phyloP scores from a whole-genome alignment of 2,797 vertebrate genomes.

The Pampus argenteus region DNA sequence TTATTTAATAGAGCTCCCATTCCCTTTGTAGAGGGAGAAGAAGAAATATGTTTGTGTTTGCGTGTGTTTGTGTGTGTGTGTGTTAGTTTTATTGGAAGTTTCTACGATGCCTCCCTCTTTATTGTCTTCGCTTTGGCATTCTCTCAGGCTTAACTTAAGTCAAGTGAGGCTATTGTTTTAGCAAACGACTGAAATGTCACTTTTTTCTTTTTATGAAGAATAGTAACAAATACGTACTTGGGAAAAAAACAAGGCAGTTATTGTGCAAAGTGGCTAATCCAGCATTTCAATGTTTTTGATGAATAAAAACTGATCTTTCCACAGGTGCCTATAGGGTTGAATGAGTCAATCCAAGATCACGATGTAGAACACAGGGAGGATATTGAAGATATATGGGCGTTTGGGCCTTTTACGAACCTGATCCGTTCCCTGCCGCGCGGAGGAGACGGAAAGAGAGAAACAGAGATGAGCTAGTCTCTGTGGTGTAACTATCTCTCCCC shows the following conservation, averaged over 20 bases:
- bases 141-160: conserved; percentile 61
- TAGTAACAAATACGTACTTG: background rate
- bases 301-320: conserved; percentile 43
- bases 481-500: conserved; percentile 57
- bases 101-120: conserved; percentile 48
- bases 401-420: conserved; percentile 49
- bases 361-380: conserved; percentile 55
- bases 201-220: conserved; percentile 17
- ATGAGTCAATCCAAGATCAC: conserved; percentile 59
- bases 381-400: conserved; percentile 59
- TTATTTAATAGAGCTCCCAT: conserved; percentile 85
- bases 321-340: conserved; percentile 22
- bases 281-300: conserved; percentile 1
- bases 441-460: conserved; percentile 32
- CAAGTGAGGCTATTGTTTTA: conserved; percentile 48
- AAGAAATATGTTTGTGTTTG: conserved; percentile 72
- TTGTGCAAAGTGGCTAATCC: background rate
- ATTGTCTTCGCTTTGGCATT: conserved; percentile 64
- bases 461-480: conserved; percentile 59
- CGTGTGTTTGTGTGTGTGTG: conserved; percentile 25
- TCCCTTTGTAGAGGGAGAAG: conserved; percentile 66
- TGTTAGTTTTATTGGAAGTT: conserved; percentile 66
- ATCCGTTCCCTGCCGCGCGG: conserved; percentile 59
- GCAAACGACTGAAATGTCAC: conserved; percentile 46
- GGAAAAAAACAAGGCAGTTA: background rate